Conservation (phyloP, 2,888 invertebrate genomes). For the Machimus atricapillus region DNA sequence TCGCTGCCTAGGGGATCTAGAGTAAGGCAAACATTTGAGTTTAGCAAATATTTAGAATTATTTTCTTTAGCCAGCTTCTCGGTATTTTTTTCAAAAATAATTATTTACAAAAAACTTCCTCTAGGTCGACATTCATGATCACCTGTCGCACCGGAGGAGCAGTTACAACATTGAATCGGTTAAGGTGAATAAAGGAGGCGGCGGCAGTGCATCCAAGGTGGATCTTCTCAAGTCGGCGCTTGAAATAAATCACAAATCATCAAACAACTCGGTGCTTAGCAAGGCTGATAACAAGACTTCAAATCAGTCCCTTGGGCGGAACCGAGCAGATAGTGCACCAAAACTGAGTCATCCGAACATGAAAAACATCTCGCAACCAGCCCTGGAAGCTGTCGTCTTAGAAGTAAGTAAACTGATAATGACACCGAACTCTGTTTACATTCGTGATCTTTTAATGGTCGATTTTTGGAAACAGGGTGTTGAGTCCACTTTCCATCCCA, state of each 20-base stretch:
- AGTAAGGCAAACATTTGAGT: conserved; percentile 61
- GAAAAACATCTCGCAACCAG: conserved; percentile 70
- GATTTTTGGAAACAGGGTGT: conserved; percentile 56
- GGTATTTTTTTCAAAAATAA: neutral
- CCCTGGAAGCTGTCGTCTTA: conserved; percentile 65
- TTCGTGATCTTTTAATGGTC: neutral
- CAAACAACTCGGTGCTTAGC: conserved; percentile 64
- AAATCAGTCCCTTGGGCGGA: conserved; percentile 66
- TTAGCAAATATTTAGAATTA: neutral
- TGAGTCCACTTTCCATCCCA: conserved; percentile 61
- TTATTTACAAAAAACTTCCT: neutral
- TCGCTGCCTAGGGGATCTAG: conserved; percentile 73
- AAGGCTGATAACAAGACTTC: conserved; percentile 64
- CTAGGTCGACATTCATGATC: conserved; percentile 62
- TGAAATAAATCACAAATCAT: conserved; percentile 69
- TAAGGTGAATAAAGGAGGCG: conserved; percentile 55
- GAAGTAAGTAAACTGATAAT: conserved; percentile 61
- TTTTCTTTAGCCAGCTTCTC: neutral
- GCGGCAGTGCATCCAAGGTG: conserved; percentile 65
- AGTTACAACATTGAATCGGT: conserved; percentile 62
- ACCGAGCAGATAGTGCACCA: conserved; percentile 70
- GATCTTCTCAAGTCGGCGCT: conserved; percentile 74
- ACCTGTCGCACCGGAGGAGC: conserved; percentile 61
- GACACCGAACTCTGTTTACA: neutral
- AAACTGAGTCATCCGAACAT: conserved; percentile 66